Base-by-base conservation (phyloP, 2,113 vertebrate genomes). In the Gopherus evgoodei region DNA sequence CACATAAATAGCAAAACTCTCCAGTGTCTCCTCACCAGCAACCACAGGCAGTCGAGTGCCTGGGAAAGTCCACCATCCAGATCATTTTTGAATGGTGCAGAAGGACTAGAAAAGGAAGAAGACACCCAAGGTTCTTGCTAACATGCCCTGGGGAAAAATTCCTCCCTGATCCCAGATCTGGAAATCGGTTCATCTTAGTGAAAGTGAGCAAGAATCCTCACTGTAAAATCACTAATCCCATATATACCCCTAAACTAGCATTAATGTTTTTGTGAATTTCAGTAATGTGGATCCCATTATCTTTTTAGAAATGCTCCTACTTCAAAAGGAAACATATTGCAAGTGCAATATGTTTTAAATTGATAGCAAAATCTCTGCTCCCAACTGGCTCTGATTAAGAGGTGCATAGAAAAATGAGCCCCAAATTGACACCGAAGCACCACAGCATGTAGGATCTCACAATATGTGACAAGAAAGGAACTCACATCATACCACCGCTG, bases 271-370 rank as follows among this genome's bases (percentile, higher is more conserved):
- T 24, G 12, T 78, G 75, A 47, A 25, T 78, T 42, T 47, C 72
- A 76, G 75, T 7, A 27, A 47, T 12, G 75, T 78, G 44, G 11
- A 78, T 44, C 24, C 11, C 42, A 47, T 35, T 38, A 21, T 78
- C 24, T 78, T 47, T 47, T 47, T 25, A 96, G 95, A 98, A 96
- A 97, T 97, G 96, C 93, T 95, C 96, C 97, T 97, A 95, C 42
- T 44, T 78, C 42, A 47, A 44, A 22, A 44, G 44, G 75, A 78
- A 78, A 47, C 75, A 47, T 42, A 78, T 47, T 47, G 42, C 24
- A 16, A 47, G 75, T 44, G 75, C 14, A 22, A 76, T 75, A 75
- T 76, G 38, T 44, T 76, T 44, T 76, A 38, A 76, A 76, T 76
- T 44, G 21, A 76, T 6, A 44, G 21, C 42, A 78, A 78, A 78